Conservation (phyloP, 2,797 vertebrate species). For the Pangasius macronema region DNA sequence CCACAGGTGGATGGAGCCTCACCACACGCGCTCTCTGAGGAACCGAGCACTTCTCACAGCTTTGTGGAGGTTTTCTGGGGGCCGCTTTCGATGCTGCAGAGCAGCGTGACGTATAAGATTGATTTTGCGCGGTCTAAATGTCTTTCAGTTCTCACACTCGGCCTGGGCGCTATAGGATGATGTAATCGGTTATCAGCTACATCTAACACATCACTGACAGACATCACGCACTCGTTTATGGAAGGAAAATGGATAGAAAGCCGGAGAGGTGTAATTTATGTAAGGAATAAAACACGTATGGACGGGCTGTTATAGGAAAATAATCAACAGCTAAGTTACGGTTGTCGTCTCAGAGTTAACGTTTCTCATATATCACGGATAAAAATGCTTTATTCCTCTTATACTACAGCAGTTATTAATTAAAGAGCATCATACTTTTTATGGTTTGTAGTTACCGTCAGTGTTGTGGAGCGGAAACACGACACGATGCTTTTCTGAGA, state of each 20-base stretch:
- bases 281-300: not conserved
- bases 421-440: not conserved
- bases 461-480: not conserved
- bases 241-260: not conserved
- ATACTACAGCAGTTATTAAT: not conserved
- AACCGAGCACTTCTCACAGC: conserved; percentile 39
- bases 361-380: not conserved
- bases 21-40: conserved; percentile 35
- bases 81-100: conserved; percentile 6
- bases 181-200: not conserved
- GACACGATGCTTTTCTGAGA: not conserved
- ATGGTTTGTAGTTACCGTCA: not conserved
- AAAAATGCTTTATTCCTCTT: not conserved
- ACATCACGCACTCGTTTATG: not conserved
- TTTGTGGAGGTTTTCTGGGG: not conserved
- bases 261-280: not conserved
- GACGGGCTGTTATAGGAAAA: not conserved
- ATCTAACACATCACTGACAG: not conserved
- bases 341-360: not conserved
- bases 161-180: not conserved
- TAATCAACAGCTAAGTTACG: not conserved
- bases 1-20: conserved; percentile 40
- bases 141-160: not conserved
- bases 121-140: not conserved
- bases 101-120: not conserved